Conservation (phyloP, 2,797 vertebrate genomes). For the Parauchenoglanis ngamensis region DNA sequence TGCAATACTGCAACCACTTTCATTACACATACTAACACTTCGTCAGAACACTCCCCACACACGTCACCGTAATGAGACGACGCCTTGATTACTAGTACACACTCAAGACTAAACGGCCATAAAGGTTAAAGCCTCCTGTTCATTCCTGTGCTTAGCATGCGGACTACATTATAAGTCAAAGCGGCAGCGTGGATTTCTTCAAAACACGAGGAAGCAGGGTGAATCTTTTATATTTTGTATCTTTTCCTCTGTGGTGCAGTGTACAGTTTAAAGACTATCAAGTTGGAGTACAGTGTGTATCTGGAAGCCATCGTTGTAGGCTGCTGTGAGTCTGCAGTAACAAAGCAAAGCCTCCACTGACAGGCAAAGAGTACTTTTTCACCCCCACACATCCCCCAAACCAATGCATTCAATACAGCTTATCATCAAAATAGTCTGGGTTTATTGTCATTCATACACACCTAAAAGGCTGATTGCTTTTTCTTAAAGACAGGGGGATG, state of each 20-base stretch:
- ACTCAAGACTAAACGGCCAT: conserved; percentile 2
- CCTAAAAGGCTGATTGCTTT: background rate
- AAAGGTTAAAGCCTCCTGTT: conserved; percentile 20
- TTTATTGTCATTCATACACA: background rate
- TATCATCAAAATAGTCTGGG: background rate
- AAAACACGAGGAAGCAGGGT: conserved; percentile 56
- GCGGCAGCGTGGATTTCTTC: conserved; percentile 73
- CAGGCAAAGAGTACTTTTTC: conserved; percentile 50
- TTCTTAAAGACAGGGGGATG: conserved; percentile 9
- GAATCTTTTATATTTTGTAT: conserved; percentile 60
- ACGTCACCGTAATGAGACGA: conserved; percentile 1
- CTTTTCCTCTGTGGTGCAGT: conserved; percentile 59
- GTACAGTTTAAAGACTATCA: conserved; percentile 63
- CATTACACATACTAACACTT: conserved; percentile 43
- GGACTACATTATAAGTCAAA: background rate
- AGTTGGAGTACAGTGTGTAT: conserved; percentile 66
- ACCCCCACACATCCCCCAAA: conserved; percentile 39
- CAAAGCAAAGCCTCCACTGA: conserved; percentile 44
- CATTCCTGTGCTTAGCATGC: background rate
- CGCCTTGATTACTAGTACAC: background rate
- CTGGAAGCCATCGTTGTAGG: conserved; percentile 70
- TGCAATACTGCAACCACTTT: conserved; percentile 27
- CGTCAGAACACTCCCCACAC: conserved; percentile 1
- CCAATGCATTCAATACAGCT: background rate
- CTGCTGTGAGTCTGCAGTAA: conserved; percentile 61